phyloP scores from a whole-genome alignment of 2,888 invertebrate species.

The Synanthedon tipuliformis region DNA sequence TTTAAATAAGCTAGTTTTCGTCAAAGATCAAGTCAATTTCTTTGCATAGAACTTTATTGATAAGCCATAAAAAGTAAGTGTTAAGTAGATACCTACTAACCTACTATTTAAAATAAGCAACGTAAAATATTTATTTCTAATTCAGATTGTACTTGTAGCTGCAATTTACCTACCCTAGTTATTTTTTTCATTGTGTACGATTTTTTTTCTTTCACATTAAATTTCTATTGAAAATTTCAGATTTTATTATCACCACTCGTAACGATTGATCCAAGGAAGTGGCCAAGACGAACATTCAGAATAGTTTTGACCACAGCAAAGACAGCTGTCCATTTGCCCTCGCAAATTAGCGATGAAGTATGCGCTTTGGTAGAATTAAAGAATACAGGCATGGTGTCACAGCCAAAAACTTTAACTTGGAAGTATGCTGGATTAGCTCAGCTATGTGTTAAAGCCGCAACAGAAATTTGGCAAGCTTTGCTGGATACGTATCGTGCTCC shows the following conservation, averaged over 20 bases:
- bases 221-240: conserved; percentile 22
- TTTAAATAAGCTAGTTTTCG: no score
- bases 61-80: no score
- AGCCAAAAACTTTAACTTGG: conserved; percentile 49
- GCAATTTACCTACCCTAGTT: no score
- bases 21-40: no score
- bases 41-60: no score
- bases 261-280: conserved; percentile 54
- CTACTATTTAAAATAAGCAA: neutral
- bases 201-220: neutral
- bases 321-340: conserved; percentile 34
- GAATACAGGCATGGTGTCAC: conserved; percentile 34
- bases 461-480: conserved; percentile 37
- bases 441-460: conserved; percentile 38
- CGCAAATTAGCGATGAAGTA: conserved; percentile 39
- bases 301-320: conserved; percentile 22
- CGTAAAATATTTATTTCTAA: neutral
- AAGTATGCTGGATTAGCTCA: conserved; percentile 52
- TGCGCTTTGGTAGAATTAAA: conserved; percentile 40
- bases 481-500: conserved; percentile 49
- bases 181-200: neutral
- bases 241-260: conserved; percentile 50
- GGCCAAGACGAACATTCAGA: conserved; percentile 38
- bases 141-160: no score
- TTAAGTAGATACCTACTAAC: no score